Evolutionary conservation across 2,888 invertebrate species (phyloP).

Genomic region (Heliconius aoede): DNA sequence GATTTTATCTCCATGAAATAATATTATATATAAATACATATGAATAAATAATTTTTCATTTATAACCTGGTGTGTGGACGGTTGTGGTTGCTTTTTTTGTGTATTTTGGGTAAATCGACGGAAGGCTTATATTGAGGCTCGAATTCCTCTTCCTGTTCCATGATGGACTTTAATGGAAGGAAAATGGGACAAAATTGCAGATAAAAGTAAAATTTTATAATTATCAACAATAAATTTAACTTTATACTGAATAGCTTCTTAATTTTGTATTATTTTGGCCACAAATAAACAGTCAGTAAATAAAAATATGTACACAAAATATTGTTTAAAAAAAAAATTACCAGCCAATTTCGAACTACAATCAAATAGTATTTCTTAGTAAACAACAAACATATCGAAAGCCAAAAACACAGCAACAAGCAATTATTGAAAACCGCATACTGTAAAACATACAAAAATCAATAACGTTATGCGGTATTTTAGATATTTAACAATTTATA

Average conservation of each 20-base stretch:
- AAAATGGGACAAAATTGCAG: conserved; percentile 50
- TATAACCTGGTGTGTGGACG: conserved; percentile 78
- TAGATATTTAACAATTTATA: conserved; percentile 51
- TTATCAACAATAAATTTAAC: not conserved
- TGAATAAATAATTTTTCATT: conserved; percentile 46
- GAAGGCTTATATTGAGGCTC: conserved; percentile 60
- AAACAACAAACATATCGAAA: conserved; percentile 50
- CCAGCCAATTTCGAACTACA: conserved; percentile 36
- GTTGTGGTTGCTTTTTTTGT: conserved; percentile 74
- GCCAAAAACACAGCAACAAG: conserved; percentile 54
- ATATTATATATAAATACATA: conserved; percentile 35
- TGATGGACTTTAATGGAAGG: conserved; percentile 59
- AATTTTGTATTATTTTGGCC: not conserved
- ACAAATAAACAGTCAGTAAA: not conserved
- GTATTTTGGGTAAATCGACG: conserved; percentile 76
- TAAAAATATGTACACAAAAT: conserved; percentile 11
- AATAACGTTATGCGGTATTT: conserved; percentile 72
- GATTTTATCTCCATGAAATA: conserved; percentile 20
- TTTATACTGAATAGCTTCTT: not conserved
- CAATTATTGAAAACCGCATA: conserved; percentile 57
- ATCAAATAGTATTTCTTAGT: conserved; percentile 31
- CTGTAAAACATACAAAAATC: conserved; percentile 65
- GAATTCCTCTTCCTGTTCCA: conserved; percentile 70
- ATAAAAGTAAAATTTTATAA: conserved; percentile 24
- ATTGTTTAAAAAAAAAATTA: conserved; percentile 8